Conservation (phyloP, 35 echinoderm and acorn worm species). For the Heliocidaris erythrogramma region DNA sequence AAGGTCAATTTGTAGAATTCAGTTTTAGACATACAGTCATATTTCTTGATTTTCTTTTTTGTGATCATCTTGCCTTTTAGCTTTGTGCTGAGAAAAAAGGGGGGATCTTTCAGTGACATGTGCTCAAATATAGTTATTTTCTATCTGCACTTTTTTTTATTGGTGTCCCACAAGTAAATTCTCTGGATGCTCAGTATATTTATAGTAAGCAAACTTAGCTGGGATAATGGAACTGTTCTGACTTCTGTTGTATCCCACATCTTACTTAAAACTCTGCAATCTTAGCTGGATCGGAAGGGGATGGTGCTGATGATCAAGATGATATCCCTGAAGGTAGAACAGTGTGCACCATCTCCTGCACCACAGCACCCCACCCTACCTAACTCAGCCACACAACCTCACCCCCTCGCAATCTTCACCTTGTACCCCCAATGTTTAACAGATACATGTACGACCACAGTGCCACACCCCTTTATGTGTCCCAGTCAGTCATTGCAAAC, state of each 20-base stretch:
- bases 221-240: not conserved
- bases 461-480: not conserved
- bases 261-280: not conserved
- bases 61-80: too few relatives aligned
- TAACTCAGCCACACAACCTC: not conserved
- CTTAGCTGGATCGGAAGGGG: slow-evolving; percentile 48
- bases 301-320: slow-evolving; percentile 31
- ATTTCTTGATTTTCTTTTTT: too few relatives aligned
- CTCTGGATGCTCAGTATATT: too few relatives aligned
- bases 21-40: too few relatives aligned
- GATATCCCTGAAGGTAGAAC: slow-evolving; percentile 32
- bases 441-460: not conserved
- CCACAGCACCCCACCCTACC: not conserved
- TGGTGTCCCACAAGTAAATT: too few relatives aligned
- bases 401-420: not conserved
- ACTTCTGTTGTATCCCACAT: not conserved
- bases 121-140: too few relatives aligned
- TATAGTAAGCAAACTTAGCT: not conserved
- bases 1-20: too few relatives aligned
- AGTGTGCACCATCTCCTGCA: slow-evolving; percentile 35
- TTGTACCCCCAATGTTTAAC: not conserved
- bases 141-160: too few relatives aligned
- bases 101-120: too few relatives aligned
- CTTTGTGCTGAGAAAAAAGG: too few relatives aligned
- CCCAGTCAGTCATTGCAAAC: not conserved